These are phyloP conservation scores for Deilephila porcellus DNA, from an alignment of 2,888 invertebrate species.

Conservation along the genomic window DNA sequence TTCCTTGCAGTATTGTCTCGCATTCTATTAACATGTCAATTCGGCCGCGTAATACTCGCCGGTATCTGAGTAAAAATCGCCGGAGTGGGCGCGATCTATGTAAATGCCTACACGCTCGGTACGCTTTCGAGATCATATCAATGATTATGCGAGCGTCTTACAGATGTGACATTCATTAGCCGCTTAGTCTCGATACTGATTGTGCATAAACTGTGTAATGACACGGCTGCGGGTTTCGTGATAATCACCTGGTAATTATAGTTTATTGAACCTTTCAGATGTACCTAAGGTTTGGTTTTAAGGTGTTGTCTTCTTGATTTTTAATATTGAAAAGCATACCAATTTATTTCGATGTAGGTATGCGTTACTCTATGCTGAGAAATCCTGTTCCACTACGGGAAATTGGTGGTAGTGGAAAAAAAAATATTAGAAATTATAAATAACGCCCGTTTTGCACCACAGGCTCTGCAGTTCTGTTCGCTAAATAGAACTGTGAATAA, in stretches of 20 bases:
- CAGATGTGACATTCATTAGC: conserved; percentile 62
- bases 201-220: conserved; percentile 35
- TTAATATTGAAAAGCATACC: too few species aligned
- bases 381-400: too few species aligned
- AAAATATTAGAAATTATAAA: too few species aligned
- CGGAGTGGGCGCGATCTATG: conserved; percentile 75
- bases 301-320: too few species aligned
- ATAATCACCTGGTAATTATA: not conserved
- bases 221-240: not conserved
- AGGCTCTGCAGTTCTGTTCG: too few species aligned
- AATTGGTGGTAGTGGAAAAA: too few species aligned
- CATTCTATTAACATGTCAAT: conserved; percentile 65
- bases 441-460: too few species aligned
- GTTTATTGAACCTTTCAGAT: not conserved
- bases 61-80: conserved; percentile 72
- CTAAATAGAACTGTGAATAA: too few species aligned
- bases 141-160: conserved; percentile 54
- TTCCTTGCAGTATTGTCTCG: conserved; percentile 51
- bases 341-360: too few species aligned
- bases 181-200: conserved; percentile 51
- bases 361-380: too few species aligned
- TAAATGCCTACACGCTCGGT: conserved; percentile 77
- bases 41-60: conserved; percentile 72
- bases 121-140: conserved; percentile 76
- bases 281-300: too few species aligned